Conservation (phyloP, 2,113 vertebrate species). For the Athene noctua region DNA sequence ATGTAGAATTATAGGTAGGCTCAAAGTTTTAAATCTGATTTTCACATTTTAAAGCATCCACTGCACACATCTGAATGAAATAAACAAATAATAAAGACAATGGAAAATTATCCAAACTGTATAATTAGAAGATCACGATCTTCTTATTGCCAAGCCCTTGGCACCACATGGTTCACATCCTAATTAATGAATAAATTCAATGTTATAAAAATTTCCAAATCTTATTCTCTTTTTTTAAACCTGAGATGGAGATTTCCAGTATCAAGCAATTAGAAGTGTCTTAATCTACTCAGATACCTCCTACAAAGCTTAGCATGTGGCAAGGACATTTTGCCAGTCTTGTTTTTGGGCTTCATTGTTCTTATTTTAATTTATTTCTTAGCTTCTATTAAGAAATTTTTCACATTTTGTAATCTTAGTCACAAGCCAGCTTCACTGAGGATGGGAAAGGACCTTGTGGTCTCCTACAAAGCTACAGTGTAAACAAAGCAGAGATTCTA, state of each 20-base stretch:
- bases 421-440: background rate
- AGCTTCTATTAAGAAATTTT: background rate
- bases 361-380: background rate
- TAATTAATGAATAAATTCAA: constrained; percentile 41
- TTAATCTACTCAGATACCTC: constrained; percentile 22
- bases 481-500: background rate
- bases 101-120: constrained; percentile 24
- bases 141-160: background rate
- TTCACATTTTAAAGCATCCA: background rate
- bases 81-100: background rate
- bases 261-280: constrained; percentile 43
- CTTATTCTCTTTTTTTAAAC: constrained; percentile 8
- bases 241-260: constrained; percentile 51
- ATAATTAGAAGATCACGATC: background rate
- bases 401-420: background rate
- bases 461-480: background rate
- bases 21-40: background rate
- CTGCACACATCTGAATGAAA: background rate
- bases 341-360: background rate
- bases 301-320: background rate
- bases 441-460: background rate
- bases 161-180: background rate
- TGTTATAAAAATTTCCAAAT: constrained; percentile 47
- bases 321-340: background rate
- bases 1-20: background rate